phyloP scores from a whole-genome alignment of 2,797 vertebrate genomes.

The Todus mexicanus region DNA sequence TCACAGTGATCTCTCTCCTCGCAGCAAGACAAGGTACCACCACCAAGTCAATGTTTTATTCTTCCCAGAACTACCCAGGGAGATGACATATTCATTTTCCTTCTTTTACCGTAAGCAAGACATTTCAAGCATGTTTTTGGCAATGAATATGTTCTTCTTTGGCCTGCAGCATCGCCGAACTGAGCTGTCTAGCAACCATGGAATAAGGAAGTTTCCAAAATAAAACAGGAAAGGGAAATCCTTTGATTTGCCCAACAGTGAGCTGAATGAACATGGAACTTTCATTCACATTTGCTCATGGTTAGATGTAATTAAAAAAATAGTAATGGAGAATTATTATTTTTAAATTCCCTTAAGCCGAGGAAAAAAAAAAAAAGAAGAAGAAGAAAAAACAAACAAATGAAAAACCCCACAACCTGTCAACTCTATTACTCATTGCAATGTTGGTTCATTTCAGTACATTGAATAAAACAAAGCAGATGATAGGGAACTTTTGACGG shows the following conservation, averaged over 20 bases:
- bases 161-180: background rate
- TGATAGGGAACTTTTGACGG: background rate
- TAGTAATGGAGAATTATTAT: background rate
- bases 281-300: background rate
- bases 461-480: background rate
- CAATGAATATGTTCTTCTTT: background rate
- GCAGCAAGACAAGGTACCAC: background rate
- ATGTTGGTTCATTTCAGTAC: background rate
- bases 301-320: background rate
- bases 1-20: background rate
- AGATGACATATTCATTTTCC: background rate
- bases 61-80: background rate
- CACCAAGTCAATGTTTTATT: background rate
- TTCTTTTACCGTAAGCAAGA: background rate
- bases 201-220: constrained; percentile 40
- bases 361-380: background rate
- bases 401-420: too few relatives aligned
- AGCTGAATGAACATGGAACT: background rate
- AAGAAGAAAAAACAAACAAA: background rate
- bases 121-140: background rate
- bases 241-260: background rate
- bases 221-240: constrained; percentile 41
- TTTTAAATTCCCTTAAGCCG: background rate
- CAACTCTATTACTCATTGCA: background rate
- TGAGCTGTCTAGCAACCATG: background rate